These are phyloP conservation scores for Pituophis catenifer DNA, from an alignment of 2,113 vertebrate species.

Conservation along the genomic window DNA sequence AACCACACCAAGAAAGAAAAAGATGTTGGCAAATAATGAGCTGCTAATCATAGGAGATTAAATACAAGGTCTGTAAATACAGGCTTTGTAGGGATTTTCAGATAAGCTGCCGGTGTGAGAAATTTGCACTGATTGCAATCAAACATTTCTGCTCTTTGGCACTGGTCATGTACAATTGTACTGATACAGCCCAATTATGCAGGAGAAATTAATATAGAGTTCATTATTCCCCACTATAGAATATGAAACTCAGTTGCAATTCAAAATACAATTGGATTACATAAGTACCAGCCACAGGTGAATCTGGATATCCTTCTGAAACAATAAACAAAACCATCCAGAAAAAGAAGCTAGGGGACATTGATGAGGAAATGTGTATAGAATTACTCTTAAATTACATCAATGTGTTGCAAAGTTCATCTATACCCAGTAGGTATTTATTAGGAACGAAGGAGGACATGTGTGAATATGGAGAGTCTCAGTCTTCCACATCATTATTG, in stretches of 20 bases:
- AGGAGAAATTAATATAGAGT: not conserved
- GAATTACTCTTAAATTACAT: not conserved
- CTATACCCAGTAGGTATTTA: not conserved
- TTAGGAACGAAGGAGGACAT: not conserved
- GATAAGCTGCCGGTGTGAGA: not conserved
- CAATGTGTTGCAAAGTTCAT: not conserved
- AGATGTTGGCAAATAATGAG: not conserved
- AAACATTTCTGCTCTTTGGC: not conserved
- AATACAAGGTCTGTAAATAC: not conserved
- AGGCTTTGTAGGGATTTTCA: not conserved
- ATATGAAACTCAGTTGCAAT: constrained; percentile 33
- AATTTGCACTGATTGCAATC: not conserved
- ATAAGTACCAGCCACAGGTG: not conserved
- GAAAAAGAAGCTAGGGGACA: too few relatives aligned
- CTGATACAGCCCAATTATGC: not conserved
- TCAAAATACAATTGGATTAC: not conserved
- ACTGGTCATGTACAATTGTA: fast-evolving
- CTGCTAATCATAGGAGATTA: not conserved
- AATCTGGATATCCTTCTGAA: not conserved
- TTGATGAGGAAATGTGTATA: not conserved
- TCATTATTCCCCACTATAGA: constrained; percentile 36
- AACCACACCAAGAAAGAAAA: not conserved
- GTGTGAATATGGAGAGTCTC: too few relatives aligned
- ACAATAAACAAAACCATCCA: too few relatives aligned
- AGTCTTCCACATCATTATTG: too few relatives aligned